A percentile compares a stretch with the other conserved stretches of the same genome.
Conservation (phyloP, 2,797 vertebrate genomes). For the Ptychadena robeensis region DNA sequence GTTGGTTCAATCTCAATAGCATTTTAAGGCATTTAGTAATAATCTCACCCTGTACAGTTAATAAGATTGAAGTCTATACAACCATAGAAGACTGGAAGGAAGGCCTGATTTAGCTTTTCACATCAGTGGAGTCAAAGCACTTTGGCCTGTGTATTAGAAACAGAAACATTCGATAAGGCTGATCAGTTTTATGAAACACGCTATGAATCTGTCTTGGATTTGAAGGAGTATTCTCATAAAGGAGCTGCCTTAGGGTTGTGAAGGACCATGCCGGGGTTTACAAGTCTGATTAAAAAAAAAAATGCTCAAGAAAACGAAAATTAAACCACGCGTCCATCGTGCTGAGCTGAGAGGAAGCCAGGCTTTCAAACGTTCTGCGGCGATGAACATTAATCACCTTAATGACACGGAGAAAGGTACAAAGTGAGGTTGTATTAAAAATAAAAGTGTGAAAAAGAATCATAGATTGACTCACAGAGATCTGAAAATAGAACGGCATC, state of each 20-base stretch:
- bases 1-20: too few species aligned
- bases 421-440: constrained; percentile 33
- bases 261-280: constrained; percentile 1
- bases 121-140: background rate
- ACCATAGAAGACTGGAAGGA: too few species aligned
- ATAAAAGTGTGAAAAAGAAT: constrained; percentile 1
- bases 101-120: constrained; percentile 7
- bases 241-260: background rate
- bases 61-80: too few species aligned
- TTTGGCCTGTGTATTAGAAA: background rate
- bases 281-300: constrained; percentile 8
- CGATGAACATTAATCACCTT: constrained; percentile 34
- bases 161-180: constrained; percentile 17
- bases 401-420: constrained; percentile 5
- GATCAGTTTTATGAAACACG: constrained; percentile 37
- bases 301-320: background rate
- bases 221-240: constrained; percentile 35
- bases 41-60: too few species aligned
- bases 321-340: background rate
- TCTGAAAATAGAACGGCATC: constrained; percentile 43
- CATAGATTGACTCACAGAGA: constrained; percentile 22
- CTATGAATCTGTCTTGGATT: background rate
- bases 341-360: background rate
- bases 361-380: background rate
- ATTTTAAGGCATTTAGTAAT: too few species aligned